These are phyloP conservation scores for Sesamia nonagrioides DNA, from an alignment of 1,140 invertebrate genomes.

Conservation along the genomic window DNA sequence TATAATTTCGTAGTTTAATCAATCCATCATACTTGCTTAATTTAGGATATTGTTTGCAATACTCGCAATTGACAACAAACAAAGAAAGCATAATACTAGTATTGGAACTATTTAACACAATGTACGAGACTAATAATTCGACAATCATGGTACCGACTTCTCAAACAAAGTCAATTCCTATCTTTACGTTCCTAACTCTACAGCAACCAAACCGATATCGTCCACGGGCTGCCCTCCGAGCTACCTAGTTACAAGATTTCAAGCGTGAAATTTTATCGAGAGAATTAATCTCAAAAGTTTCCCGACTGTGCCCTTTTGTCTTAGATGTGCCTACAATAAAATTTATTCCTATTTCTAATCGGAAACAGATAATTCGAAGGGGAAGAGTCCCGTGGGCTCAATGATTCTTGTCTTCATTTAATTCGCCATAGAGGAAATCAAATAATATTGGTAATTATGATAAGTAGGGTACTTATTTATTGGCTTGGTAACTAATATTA, in stretches of 20 bases:
- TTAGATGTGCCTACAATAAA: slow-evolving; percentile 68
- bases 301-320: slow-evolving; percentile 72
- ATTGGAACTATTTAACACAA: no score
- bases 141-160: no score
- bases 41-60: no score
- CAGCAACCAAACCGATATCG: slow-evolving; percentile 63
- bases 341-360: slow-evolving; percentile 74
- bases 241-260: slow-evolving; percentile 74
- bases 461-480: slow-evolving; percentile 42
- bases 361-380: slow-evolving; percentile 66
- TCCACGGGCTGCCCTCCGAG: slow-evolving; percentile 58
- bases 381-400: slow-evolving; percentile 58
- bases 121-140: background rate
- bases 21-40: no score
- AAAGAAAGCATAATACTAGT: no score
- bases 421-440: slow-evolving; percentile 55
- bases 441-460: slow-evolving; percentile 47
- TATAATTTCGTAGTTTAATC: no score
- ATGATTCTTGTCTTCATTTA: slow-evolving; percentile 55
- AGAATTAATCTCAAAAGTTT: slow-evolving; percentile 82
- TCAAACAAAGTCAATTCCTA: slow-evolving; percentile 7
- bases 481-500: slow-evolving; percentile 1
- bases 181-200: slow-evolving; percentile 60
- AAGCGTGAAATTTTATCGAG: slow-evolving; percentile 84
- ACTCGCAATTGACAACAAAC: no score